Evolutionary conservation across 2,113 vertebrate species (phyloP).

Genomic region (Phrynosoma blainvillii): DNA sequence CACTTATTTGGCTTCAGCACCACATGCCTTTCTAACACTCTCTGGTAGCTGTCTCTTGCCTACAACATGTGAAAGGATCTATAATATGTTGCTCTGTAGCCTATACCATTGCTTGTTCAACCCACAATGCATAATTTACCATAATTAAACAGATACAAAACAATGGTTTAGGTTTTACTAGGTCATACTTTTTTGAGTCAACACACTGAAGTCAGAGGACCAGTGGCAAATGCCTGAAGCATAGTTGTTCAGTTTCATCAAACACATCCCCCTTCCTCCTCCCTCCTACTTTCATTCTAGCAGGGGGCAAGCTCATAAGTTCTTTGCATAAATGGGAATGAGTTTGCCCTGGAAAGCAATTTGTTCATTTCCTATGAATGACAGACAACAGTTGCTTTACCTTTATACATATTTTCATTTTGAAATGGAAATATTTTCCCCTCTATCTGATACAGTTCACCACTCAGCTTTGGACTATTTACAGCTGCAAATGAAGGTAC

Average conservation of each 20-base stretch:
- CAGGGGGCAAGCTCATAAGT: constrained; percentile 54
- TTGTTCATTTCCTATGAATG: constrained; percentile 65
- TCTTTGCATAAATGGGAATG: constrained; percentile 49
- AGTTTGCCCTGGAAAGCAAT: constrained; percentile 61
- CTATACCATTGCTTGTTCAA: not conserved
- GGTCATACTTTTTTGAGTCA: not conserved
- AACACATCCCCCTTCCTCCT: constrained; percentile 46
- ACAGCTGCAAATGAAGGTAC: not conserved
- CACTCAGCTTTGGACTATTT: not conserved
- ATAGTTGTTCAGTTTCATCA: constrained; percentile 66
- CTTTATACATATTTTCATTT: not conserved
- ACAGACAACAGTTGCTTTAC: constrained; percentile 18
- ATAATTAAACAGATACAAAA: not conserved
- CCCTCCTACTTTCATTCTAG: constrained; percentile 62
- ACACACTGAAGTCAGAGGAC: constrained; percentile 36
- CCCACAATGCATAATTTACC: not conserved
- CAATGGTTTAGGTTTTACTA: not conserved
- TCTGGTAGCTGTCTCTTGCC: too few species aligned
- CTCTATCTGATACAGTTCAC: not conserved
- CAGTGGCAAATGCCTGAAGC: constrained; percentile 50
- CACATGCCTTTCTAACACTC: not conserved
- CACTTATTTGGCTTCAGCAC: not conserved
- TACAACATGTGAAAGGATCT: not conserved
- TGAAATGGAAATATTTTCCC: not conserved
- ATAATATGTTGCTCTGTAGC: not conserved